Base-by-base conservation (phyloP, 2,888 invertebrate species). In the Melolontha melolontha region DNA sequence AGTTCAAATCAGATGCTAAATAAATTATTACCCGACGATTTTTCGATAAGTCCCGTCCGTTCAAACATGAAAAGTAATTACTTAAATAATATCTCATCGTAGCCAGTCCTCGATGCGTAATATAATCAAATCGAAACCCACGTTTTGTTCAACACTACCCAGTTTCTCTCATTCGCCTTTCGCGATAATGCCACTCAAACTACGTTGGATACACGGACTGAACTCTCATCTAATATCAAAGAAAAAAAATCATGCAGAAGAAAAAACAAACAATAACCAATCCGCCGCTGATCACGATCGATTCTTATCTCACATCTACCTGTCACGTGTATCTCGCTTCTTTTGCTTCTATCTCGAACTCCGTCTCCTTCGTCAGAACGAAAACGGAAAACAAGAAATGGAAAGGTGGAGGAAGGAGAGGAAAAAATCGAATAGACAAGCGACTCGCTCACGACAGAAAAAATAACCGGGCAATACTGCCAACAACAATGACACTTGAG, bases 401-500 rank as follows among this genome's bases (percentile, higher is more conserved):
- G 34, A 34, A 34, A 34, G 34, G 34, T 34, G 34, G 34, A 34
- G 34, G 34, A 34, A 34, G 11, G 47, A 47, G n/a, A 42, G 11
- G 14, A 57, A 44, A 57, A 57, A 57, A n/a, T 10, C 16, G 17
- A 40, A 39, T 57, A 57, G 57, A 57, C 57, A 44, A 57, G 57
- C 57, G 57, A 57, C 29, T 62, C 59, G 47, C 47, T 47, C 47
- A 47, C 59, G 34, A 47, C 14, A 14, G 34, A 59, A 44, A 47
- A n/a, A 47, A 47, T 39, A 29, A 62, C 16, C 29, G 22, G 47
- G 47, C 39, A 47, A 11, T 47, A 47, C 59, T 62, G 59, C 59
- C 59, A 62, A 47, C 59, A 62, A 62, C 59, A 62, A 62, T 62
- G 59, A 62, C 59, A 62, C 59, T 62, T 62, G 59, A 62, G 59